These are phyloP conservation scores for Sciaenops ocellatus DNA, from an alignment of 2,797 vertebrate genomes.

Conservation along the genomic window DNA sequence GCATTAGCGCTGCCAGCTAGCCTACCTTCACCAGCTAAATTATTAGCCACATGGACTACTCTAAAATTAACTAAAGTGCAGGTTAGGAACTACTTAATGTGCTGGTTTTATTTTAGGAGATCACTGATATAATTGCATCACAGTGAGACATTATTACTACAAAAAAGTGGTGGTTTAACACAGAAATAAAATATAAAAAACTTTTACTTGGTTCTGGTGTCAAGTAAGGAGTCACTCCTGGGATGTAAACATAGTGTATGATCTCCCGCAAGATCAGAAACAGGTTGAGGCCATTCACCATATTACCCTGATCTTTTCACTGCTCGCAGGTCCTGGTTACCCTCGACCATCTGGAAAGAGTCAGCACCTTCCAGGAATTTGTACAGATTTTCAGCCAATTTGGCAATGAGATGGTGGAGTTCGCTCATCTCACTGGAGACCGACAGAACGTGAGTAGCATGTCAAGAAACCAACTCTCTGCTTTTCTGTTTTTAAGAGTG, in stretches of 20 bases:
- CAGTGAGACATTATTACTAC: background rate
- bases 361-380: slow-evolving; percentile 98
- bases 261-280: background rate
- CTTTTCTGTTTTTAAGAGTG: background rate
- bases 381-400: slow-evolving; percentile 99
- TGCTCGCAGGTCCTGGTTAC: slow-evolving; percentile 93
- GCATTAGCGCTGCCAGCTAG: slow-evolving; percentile 42
- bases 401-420: slow-evolving; percentile 99
- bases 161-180: background rate
- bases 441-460: slow-evolving; percentile 93
- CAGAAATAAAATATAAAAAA: slow-evolving; percentile 8
- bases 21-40: slow-evolving; percentile 56
- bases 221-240: background rate
- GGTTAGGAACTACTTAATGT: slow-evolving; percentile 30
- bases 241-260: background rate
- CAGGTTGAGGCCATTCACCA: slow-evolving; percentile 10
- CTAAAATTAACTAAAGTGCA: slow-evolving; percentile 54
- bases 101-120: slow-evolving; percentile 46
- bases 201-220: background rate
- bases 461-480: slow-evolving; percentile 11
- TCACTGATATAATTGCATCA: slow-evolving; percentile 16
- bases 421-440: slow-evolving; percentile 98
- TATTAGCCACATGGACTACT: slow-evolving; percentile 44
- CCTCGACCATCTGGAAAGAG: slow-evolving; percentile 95
- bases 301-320: slow-evolving; percentile 28